Base-by-base conservation (phyloP, 2,113 vertebrate genomes). In the Saccopteryx bilineata region DNA sequence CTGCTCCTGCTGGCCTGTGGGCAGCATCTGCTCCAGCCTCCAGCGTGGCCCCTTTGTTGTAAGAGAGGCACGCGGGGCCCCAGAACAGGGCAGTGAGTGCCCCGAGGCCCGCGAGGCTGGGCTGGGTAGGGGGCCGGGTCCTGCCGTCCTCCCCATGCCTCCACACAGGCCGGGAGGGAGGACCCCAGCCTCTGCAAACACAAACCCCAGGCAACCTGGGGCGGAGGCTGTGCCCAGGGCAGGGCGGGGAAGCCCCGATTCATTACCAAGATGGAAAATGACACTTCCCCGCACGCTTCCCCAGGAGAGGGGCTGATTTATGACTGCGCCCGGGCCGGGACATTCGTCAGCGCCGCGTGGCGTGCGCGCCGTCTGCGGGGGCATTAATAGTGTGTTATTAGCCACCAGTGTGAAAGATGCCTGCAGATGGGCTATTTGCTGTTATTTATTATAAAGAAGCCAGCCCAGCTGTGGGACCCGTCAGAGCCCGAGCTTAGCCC, bases 311-410 rank as follows among this genome's bases (percentile, higher is more conserved):
- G 88, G 83, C 95, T 97, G 97, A 98, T 98, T 97, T 94, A 98
- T 96, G 83, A 28, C 82, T 56, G 83, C 80, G 0, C 91, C 78
- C 50, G 90, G 90, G 93, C 93, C 1, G 80, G 94, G 96, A 96
- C 97, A 98, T 97, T 50, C 83, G 88, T 98, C 98, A 98, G 94
- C 18, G 31, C 72, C 0, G 87, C 86, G 8, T 63, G 5, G 94
- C 75, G 14, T 6, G n/a, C 93, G 46, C 52, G 82, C 92, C 15
- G 69, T 92, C 97, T 94, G 96, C 68, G 83, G 96, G 97, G 96
- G 97, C 97, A 98, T 98, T 98, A 98, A 97, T 97, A 96, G 97
- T 93, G 75, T 96, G 97, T 97, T 97, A 97, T 97, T 97, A 97
- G 98, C 96, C 98, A 95, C 90, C 33, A 8, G 94, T 46, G 75